A percentile compares a stretch with the other conserved stretches of the same genome.
Conservation (phyloP, 2,113 vertebrate species). For the Bos javanicus region DNA sequence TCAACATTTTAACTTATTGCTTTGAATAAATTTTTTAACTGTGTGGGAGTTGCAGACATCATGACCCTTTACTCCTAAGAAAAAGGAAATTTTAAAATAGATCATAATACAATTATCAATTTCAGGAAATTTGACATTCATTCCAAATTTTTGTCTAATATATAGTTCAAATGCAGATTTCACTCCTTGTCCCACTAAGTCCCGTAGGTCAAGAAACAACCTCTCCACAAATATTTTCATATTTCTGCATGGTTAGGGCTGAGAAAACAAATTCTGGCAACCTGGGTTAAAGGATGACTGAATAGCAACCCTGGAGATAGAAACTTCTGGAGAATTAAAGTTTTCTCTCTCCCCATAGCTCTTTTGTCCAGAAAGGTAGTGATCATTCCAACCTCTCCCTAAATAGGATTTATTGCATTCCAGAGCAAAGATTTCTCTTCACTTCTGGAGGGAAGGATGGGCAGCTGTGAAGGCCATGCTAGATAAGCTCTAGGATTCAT, state of each 20-base stretch:
- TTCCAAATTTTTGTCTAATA: background rate
- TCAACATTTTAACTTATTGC: background rate
- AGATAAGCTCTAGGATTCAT: background rate
- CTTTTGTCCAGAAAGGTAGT: background rate
- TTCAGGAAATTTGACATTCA: conserved; percentile 10
- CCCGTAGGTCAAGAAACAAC: background rate
- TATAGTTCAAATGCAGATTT: background rate
- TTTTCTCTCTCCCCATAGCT: background rate
- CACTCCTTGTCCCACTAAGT: background rate
- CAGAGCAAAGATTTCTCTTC: background rate
- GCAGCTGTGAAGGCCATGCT: background rate
- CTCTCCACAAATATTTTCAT: background rate
- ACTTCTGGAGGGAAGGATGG: background rate
- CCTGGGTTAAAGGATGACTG: background rate
- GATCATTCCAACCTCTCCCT: background rate
- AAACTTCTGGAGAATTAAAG: background rate
- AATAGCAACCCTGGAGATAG: background rate
- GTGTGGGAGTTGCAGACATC: background rate
- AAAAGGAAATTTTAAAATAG: background rate
- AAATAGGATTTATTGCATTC: background rate
- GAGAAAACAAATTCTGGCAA: background rate
- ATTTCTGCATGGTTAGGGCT: background rate
- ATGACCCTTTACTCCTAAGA: background rate
- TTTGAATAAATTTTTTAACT: background rate
- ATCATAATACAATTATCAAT: background rate